A percentile compares a stretch with the other conserved stretches of the same genome.
phyloP scores from a whole-genome alignment of 2,113 vertebrate species.

The Chionis minor region DNA sequence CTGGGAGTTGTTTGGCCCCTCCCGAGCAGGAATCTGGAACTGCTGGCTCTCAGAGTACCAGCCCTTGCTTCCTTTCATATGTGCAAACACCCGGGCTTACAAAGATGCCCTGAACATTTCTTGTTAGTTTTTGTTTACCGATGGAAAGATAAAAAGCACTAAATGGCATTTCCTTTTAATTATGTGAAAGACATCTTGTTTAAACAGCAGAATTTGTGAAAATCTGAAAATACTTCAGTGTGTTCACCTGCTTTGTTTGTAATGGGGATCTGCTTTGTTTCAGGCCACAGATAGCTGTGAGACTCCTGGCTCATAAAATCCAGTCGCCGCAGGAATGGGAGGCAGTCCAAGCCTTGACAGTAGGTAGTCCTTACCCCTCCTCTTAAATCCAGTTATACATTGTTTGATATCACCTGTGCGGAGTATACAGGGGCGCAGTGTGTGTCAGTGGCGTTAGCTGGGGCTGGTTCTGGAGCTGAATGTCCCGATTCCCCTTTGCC shows the following conservation, averaged over 20 bases:
- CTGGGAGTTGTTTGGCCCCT: background rate
- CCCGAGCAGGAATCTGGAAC: conserved; percentile 1
- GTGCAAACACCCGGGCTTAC: background rate
- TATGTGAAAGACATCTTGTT: background rate
- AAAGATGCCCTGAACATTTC: background rate
- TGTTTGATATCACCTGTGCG: background rate
- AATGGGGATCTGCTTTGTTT: background rate
- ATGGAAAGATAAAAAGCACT: background rate
- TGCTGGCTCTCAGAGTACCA: background rate
- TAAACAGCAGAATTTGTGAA: background rate
- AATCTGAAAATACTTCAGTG: background rate
- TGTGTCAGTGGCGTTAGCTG: background rate
- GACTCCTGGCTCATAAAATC: conserved; percentile 92
- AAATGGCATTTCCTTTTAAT: background rate
- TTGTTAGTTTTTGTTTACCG: background rate
- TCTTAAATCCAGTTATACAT: background rate
- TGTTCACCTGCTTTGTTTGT: background rate
- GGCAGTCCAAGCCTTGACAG: conserved; percentile 89
- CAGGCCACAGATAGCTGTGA: conserved; percentile 92
- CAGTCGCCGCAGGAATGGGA: conserved; percentile 98
- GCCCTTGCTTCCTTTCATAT: background rate
- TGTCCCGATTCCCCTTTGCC: background rate
- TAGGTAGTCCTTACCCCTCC: conserved; percentile 71
- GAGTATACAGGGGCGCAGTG: background rate
- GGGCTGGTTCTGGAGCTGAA: background rate